Base-by-base conservation (phyloP, 2,888 invertebrate genomes). In the Aquatica leii region DNA sequence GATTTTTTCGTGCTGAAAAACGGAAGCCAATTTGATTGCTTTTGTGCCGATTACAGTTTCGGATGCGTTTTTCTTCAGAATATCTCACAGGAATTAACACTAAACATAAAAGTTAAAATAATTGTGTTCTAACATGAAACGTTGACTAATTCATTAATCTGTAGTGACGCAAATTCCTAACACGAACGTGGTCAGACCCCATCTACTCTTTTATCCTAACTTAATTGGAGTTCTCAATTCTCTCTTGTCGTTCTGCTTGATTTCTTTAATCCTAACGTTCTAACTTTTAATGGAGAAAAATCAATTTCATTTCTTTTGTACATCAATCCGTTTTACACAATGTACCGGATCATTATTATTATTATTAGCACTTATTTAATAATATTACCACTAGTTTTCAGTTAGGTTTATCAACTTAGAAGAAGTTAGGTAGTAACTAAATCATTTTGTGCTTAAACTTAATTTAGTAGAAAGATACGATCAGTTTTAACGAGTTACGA, bases 221-320 rank as follows among this genome's bases (percentile, higher is more conserved):
- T 60, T 60, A 60, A 60, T 60, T 60, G 60, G 53, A 60, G 60
- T 60, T 60, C 55, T 60, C 60, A 41, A 60, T 60, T 60, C 60
- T 24, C 48, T 54, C 54, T 46, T 60, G 59, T 59, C 59, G 52
- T 35, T 59, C 59, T 48, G 43, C 53, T 49, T 54, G 49, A 55
- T 60, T 54, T 48, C 54, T 60, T 54, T 54, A 60, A 59, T 59
- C 59, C 59, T 54, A 18, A 37, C 60, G 54, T 49, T 60, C 55
- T 24, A 54, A 55, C 60, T 60, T 60, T 60, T 60, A 60, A 60
- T 60, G 48, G 60, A 46, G 20, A 43, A 21, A 59, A 59, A 59
- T 59, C 59, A 53, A 59, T 58, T 59, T 20, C 17, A 20, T 18
- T 18, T 15, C 18, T 15, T 11, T 15, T 20, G 24, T 24, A 24